A percentile compares a stretch with the other conserved stretches of the same genome.
phyloP scores from a whole-genome alignment of 1,140 invertebrate species.

The Pseudomyrmex dendroicus region DNA sequence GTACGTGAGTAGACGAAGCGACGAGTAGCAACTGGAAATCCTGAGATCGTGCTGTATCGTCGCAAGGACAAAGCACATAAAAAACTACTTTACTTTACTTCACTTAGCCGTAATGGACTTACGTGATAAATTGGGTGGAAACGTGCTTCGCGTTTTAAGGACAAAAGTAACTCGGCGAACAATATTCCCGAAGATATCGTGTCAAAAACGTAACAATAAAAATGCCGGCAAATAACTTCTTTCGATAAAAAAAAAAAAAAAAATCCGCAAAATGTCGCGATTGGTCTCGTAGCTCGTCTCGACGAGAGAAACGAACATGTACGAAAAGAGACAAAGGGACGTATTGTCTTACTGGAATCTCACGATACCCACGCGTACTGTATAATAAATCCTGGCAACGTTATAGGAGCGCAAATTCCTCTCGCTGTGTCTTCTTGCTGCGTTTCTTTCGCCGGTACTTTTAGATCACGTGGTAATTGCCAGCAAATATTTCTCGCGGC shows the following conservation, averaged over 20 bases:
- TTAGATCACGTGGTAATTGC: conserved; percentile 61
- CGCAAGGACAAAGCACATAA: conserved; percentile 26
- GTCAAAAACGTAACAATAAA: background rate
- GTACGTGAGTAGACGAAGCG: conserved; percentile 33
- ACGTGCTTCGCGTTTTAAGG: conserved; percentile 13
- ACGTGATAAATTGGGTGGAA: conserved; percentile 30
- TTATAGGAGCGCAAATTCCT: conserved; percentile 65
- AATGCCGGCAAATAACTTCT: background rate
- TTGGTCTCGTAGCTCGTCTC: conserved; percentile 6
- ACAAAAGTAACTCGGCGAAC: background rate
- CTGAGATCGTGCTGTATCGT: conserved; percentile 53
- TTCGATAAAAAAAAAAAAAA: background rate
- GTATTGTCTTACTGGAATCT: conserved; percentile 59
- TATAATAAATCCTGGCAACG: conserved; percentile 68
- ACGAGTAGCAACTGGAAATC: background rate
- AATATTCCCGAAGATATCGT: background rate
- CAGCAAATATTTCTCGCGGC: conserved; percentile 66
- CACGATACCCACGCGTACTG: conserved; percentile 47
- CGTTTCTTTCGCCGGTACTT: conserved; percentile 58
- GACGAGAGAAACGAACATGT: background rate
- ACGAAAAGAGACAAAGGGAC: background rate
- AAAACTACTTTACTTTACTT: background rate
- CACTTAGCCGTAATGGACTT: conserved; percentile 20
- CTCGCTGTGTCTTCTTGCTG: conserved; percentile 55
- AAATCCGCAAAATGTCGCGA: conserved; percentile 13